These are phyloP conservation scores for Delichon dasypus DNA, from an alignment of 2,797 vertebrate species.

Conservation along the genomic window DNA sequence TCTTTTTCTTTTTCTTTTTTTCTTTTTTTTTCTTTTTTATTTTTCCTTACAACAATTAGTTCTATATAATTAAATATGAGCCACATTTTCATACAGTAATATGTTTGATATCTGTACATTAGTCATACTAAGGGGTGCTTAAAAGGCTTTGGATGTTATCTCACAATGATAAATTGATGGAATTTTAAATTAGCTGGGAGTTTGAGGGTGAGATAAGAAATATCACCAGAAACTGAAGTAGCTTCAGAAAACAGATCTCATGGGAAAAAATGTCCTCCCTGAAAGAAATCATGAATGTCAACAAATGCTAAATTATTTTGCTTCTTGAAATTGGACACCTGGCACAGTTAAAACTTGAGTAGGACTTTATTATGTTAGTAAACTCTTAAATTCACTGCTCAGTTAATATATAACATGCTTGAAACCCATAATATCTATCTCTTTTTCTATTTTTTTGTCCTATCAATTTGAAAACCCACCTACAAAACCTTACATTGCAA, in stretches of 20 bases:
- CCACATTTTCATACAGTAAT: neutral
- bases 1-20: no score
- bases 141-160: neutral
- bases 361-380: neutral
- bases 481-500: neutral
- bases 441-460: neutral
- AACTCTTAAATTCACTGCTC: neutral
- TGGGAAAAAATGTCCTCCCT: neutral
- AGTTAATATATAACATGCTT: neutral
- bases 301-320: neutral
- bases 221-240: neutral
- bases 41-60: neutral
- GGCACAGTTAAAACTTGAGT: neutral
- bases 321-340: neutral
- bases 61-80: neutral
- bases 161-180: neutral
- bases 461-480: neutral
- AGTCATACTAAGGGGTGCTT: neutral
- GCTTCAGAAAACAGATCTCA: neutral
- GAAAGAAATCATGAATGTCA: neutral
- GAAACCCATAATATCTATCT: neutral
- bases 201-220: neutral
- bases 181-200: neutral
- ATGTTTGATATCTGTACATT: neutral
- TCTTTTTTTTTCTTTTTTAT: no score